Percentiles rank a stretch among this genome's conserved stretches.
phyloP scores from a whole-genome alignment of 1,140 invertebrate species.

The Penaeus japonicus region DNA sequence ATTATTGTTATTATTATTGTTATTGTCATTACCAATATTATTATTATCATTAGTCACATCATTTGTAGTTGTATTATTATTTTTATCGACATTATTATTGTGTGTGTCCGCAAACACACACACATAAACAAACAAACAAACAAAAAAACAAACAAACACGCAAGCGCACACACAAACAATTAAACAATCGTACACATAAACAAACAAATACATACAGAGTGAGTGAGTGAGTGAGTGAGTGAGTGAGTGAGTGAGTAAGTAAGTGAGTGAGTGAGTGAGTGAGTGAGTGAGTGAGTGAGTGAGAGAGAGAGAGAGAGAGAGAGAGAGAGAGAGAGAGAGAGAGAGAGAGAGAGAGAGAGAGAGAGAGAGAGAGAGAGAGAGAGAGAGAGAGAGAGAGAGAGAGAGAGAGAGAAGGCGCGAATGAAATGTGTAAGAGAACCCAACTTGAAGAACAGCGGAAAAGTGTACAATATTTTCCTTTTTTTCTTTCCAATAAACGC shows the following conservation, averaged over 20 bases:
- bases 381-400: neutral
- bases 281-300: neutral
- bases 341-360: neutral
- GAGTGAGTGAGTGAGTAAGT: neutral
- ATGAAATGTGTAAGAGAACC: too few relatives aligned
- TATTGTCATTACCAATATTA: too few relatives aligned
- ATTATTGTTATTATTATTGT: too few relatives aligned
- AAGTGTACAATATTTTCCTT: too few relatives aligned
- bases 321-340: constrained; percentile 27
- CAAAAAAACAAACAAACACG: neutral
- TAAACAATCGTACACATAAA: neutral
- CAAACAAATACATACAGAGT: neutral
- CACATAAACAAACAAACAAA: neutral
- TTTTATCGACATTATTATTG: neutral
- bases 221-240: neutral
- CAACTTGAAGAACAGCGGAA: too few relatives aligned
- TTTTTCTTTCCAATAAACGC: too few relatives aligned
- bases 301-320: constrained; percentile 15
- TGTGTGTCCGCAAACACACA: neutral
- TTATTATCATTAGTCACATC: too few relatives aligned
- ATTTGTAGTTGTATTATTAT: too few relatives aligned
- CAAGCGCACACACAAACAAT: neutral
- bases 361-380: neutral
- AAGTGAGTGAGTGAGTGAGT: neutral
- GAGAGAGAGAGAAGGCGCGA: neutral